Base-by-base conservation (phyloP, 2,888 invertebrate species). In the Tetragonula carbonaria region DNA sequence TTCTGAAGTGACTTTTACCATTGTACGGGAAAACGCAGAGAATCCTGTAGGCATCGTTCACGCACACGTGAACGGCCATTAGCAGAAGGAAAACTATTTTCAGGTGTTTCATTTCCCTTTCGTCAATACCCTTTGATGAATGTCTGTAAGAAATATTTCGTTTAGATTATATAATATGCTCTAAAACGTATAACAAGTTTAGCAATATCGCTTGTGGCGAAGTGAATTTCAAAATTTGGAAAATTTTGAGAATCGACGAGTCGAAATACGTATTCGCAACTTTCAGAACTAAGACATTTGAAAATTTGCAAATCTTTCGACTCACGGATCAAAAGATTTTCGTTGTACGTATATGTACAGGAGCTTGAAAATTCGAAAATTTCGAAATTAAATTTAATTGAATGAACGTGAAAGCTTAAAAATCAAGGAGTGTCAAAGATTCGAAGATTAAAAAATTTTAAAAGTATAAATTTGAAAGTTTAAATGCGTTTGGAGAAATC, bases 1-100 rank as follows among this genome's bases (percentile, higher is more conserved):
- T 95, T 88, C 94, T 94, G 53, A 93, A 95, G 80, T 95, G 96
- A 68, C 95, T 95, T 81, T 92, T 95, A 2, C 94, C 95, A 11
- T 95, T 94, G 79, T 95, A 95, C 0, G 95, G 93, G 81, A 95
- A 95, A 0, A 95, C 85, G 0, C 95, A 95, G 18, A 95, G 88
- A 68, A 95, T 95, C 68, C 94, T 92, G 2, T 65, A 74, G 13
- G 62, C 77, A 0, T 80, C 71, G 53, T 21, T 72, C 11, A 38
- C 38, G 5, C 45, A n/a, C 5, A 53, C 8, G 0, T 4, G 62
- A 23, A 68, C 4, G 13, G 59, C 57, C 33, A 81, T 50, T 8
- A 57, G 3, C 1, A 51, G 0, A 5, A 45, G 28, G 18, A 75
- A 45, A 8, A 76, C 23, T 16, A 67, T 6, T 59, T n/a, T 28